A percentile compares a stretch with the other conserved stretches of the same genome.
Evolutionary conservation across 2,113 vertebrate species (phyloP).

Genomic region (Limanda limanda): DNA sequence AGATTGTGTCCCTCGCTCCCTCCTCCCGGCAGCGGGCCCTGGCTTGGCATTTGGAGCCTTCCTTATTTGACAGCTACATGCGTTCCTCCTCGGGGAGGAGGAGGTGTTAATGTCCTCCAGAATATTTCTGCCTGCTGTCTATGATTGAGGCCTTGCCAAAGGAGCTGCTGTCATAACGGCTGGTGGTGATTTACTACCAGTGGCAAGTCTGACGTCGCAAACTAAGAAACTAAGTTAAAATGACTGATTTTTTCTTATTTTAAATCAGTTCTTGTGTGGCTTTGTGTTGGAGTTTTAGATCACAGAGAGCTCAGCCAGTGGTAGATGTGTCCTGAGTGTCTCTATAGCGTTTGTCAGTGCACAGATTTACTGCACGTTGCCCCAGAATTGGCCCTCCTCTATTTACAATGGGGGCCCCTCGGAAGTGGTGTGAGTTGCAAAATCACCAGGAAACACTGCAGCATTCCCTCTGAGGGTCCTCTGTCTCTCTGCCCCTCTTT

Average conservation of each 20-base stretch:
- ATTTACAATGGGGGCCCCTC: neutral
- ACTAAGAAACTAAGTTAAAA: neutral
- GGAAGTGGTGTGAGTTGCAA: conserved; percentile 8
- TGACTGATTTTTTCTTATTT: neutral
- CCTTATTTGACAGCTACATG: conserved; percentile 63
- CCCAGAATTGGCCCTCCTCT: neutral
- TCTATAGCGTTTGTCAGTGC: neutral
- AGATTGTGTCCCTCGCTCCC: neutral
- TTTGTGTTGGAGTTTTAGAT: neutral
- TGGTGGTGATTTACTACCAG: conserved; percentile 7
- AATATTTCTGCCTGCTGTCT: conserved; percentile 53
- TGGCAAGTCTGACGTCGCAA: neutral
- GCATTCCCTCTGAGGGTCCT: conserved; percentile 14
- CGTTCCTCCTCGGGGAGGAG: conserved; percentile 28
- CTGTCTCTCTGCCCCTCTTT: conserved; percentile 25
- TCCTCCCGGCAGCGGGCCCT: neutral
- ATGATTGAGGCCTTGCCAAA: conserved; percentile 25
- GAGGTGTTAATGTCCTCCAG: conserved; percentile 63
- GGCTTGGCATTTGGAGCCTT: conserved; percentile 44
- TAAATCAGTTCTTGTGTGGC: neutral
- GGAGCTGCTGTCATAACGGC: neutral
- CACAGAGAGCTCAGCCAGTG: neutral
- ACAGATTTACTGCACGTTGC: conserved; percentile 40
- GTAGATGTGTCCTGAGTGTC: too few relatives aligned
- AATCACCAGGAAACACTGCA: conserved; percentile 25